phyloP scores from a whole-genome alignment of 2,888 invertebrate species.

The Pheosia gnoma region DNA sequence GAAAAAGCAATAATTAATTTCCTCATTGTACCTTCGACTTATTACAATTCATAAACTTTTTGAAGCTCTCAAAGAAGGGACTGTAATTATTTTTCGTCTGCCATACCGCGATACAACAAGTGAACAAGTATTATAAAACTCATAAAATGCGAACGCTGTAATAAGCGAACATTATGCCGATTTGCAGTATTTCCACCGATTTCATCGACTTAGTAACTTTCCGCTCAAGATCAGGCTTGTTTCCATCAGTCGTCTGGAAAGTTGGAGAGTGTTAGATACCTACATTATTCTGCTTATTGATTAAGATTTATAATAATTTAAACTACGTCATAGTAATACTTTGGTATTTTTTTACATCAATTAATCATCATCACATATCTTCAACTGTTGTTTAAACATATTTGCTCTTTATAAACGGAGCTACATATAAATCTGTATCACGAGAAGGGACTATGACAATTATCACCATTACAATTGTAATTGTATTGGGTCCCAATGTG shows the following conservation, averaged over 20 bases:
- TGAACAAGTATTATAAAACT: conserved; percentile 14
- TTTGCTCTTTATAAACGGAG: no score
- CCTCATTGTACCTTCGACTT: neutral
- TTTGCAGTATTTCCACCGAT: conserved; percentile 13
- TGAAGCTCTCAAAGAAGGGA: neutral
- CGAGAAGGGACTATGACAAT: no score
- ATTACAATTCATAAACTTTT: neutral
- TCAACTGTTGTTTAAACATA: no score
- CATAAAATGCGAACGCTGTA: conserved; percentile 15
- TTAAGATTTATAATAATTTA: neutral
- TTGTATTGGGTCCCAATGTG: no score
- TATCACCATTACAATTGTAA: no score
- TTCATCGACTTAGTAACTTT: conserved; percentile 29
- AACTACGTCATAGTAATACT: neutral
- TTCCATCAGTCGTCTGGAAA: conserved; percentile 15
- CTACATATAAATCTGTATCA: no score
- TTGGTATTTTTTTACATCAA: no score
- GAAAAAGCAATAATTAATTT: no score
- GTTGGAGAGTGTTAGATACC: conserved; percentile 14
- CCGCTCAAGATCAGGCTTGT: conserved; percentile 30
- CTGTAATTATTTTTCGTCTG: neutral
- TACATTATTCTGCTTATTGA: conserved; percentile 8
- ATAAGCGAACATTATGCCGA: conserved; percentile 18
- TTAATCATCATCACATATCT: no score
- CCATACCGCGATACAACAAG: conserved; percentile 8